phyloP scores from a whole-genome alignment of 2,888 invertebrate genomes.

The Acanthoscelides obtectus region DNA sequence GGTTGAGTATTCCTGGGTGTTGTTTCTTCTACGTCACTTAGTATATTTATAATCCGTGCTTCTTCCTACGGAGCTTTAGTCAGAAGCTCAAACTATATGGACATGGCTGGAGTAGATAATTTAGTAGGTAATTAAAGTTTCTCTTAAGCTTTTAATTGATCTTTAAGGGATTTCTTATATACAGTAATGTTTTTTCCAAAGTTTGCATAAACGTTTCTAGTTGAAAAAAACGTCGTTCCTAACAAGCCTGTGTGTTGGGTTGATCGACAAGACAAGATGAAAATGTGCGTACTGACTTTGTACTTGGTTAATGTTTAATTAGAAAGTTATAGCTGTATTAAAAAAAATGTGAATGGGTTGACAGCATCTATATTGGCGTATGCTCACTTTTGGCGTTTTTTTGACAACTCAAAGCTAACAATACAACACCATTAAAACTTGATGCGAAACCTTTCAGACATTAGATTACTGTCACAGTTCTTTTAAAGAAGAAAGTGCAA shows the following conservation, averaged over 20 bases:
- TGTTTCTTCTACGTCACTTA: too few relatives aligned
- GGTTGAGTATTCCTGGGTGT: too few relatives aligned
- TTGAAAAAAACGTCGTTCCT: not conserved
- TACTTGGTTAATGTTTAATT: not conserved
- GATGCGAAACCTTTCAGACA: too few relatives aligned
- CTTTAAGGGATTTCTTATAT: not conserved
- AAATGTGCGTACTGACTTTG: not conserved
- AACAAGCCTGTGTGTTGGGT: not conserved
- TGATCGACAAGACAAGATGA: not conserved
- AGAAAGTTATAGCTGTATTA: too few relatives aligned
- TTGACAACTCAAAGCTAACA: too few relatives aligned
- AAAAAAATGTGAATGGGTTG: too few relatives aligned
- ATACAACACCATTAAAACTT: too few relatives aligned
- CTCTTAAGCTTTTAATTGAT: not conserved
- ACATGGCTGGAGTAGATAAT: not conserved
- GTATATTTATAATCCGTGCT: not conserved
- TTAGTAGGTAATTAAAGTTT: not conserved
- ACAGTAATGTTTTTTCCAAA: not conserved
- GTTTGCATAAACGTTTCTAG: not conserved
- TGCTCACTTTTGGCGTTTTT: too few relatives aligned
- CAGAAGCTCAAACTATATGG: not conserved
- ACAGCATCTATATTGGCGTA: too few relatives aligned
- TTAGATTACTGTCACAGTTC: too few relatives aligned
- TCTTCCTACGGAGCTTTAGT: not conserved
- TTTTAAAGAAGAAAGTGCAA: not conserved